Evolutionary conservation across 2,113 vertebrate species (phyloP).

Genomic region (Alligator mississippiensis): DNA sequence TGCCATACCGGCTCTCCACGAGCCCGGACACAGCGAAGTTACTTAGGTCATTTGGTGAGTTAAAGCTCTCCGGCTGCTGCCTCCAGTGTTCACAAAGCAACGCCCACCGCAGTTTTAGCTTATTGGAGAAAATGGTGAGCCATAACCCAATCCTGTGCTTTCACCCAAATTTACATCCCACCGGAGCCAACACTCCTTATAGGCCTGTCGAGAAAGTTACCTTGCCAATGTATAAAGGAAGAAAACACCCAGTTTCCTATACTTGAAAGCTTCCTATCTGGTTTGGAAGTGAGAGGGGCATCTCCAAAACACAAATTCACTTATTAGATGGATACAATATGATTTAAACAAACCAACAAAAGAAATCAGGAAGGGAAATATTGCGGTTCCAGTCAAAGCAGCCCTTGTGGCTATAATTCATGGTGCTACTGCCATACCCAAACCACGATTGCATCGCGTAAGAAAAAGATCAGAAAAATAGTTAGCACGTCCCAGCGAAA

Average conservation of each 20-base stretch:
- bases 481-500: neutral
- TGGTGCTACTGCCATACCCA: neutral
- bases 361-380: neutral
- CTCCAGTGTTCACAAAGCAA: conserved; percentile 66
- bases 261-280: neutral
- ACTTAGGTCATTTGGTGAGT: conserved; percentile 69
- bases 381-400: neutral
- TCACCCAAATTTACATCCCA: conserved; percentile 82
- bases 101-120: conserved; percentile 77
- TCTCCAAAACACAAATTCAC: neutral
- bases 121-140: conserved; percentile 84
- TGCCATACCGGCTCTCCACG: neutral
- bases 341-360: neutral
- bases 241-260: neutral
- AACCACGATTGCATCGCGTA: neutral
- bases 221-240: conserved; percentile 14
- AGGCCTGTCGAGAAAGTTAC: conserved; percentile 68
- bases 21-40: neutral
- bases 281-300: fast-evolving
- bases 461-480: neutral
- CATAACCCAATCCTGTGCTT: conserved; percentile 82
- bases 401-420: neutral
- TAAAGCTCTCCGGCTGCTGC: conserved; percentile 65
- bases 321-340: fast-evolving
- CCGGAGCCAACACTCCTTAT: conserved; percentile 74